These are phyloP conservation scores for Mya arenaria DNA, from an alignment of 1,140 invertebrate genomes.

Conservation along the genomic window DNA sequence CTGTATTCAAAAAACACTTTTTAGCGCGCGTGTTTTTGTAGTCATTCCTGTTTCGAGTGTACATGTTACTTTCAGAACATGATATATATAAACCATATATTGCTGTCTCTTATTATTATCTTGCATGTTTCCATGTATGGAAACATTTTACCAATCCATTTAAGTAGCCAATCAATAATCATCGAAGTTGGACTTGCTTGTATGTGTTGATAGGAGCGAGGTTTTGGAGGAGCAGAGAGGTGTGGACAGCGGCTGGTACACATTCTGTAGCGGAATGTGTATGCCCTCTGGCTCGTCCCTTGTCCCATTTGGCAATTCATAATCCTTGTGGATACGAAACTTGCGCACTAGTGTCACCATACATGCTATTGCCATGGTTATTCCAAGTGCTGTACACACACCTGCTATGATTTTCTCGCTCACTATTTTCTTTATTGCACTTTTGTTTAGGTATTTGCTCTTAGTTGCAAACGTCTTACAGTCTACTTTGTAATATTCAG, in stretches of 20 bases:
- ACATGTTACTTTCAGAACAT: no score
- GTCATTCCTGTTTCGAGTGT: no score
- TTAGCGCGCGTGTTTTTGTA: no score
- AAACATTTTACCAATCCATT: no score
- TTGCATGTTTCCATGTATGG: no score
- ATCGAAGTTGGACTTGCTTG: slow-evolving; percentile 22
- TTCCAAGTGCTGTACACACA: slow-evolving; percentile 69
- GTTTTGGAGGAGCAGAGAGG: slow-evolving; percentile 76
- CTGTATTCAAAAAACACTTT: no score
- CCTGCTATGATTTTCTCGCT: slow-evolving; percentile 72
- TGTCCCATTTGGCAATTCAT: slow-evolving; percentile 70
- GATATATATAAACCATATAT: no score
- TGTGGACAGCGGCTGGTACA: slow-evolving; percentile 71
- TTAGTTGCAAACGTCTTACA: slow-evolving; percentile 78
- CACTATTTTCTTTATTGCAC: slow-evolving; percentile 72
- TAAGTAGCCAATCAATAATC: no score
- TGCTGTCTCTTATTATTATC: no score
- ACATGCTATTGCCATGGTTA: slow-evolving; percentile 74
- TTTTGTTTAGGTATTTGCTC: slow-evolving; percentile 1
- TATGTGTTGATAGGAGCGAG: slow-evolving; percentile 65
- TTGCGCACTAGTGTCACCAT: slow-evolving; percentile 71
- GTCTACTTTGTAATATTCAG: slow-evolving; percentile 77
- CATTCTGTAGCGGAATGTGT: slow-evolving; percentile 80
- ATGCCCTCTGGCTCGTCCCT: slow-evolving; percentile 70
- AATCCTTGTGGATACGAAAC: slow-evolving; percentile 78